These are phyloP conservation scores for Decapterus maruadsi DNA, from an alignment of 2,797 vertebrate species.

Conservation along the genomic window DNA sequence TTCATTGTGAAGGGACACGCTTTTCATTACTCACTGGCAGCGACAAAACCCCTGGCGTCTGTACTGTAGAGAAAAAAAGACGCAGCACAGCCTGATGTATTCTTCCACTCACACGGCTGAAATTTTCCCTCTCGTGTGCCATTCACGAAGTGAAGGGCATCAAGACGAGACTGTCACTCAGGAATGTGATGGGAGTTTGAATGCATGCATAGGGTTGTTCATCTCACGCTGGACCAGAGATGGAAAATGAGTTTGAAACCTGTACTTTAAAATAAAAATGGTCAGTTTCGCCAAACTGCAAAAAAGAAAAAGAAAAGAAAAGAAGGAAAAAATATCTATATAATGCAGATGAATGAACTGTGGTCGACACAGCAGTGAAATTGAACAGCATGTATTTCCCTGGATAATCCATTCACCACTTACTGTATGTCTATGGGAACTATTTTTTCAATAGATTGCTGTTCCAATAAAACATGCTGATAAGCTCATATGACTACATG, in stretches of 20 bases:
- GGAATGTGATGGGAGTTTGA: conserved; percentile 20
- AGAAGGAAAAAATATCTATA: background rate
- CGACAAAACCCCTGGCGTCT: conserved; percentile 7
- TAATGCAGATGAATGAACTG: no score
- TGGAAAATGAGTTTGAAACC: background rate
- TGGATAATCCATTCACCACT: background rate
- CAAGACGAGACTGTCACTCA: conserved; percentile 30
- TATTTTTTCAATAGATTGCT: background rate
- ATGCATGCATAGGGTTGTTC: conserved; percentile 29
- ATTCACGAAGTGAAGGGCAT: conserved; percentile 60
- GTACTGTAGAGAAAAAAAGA: background rate
- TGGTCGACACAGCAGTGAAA: no score
- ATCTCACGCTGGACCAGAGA: background rate
- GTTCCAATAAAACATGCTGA: background rate
- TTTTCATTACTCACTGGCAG: conserved; percentile 26
- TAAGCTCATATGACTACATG: background rate
- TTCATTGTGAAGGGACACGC: conserved; percentile 21
- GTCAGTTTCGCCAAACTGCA: background rate
- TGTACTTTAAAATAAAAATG: background rate
- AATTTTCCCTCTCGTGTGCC: conserved; percentile 49
- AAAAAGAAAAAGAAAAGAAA: background rate
- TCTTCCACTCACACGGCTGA: conserved; percentile 41
- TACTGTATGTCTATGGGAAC: background rate
- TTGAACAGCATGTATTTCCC: no score
- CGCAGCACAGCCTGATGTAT: conserved; percentile 29